These are phyloP conservation scores for Alosa sapidissima DNA, from an alignment of 2,797 vertebrate genomes.

Conservation along the genomic window DNA sequence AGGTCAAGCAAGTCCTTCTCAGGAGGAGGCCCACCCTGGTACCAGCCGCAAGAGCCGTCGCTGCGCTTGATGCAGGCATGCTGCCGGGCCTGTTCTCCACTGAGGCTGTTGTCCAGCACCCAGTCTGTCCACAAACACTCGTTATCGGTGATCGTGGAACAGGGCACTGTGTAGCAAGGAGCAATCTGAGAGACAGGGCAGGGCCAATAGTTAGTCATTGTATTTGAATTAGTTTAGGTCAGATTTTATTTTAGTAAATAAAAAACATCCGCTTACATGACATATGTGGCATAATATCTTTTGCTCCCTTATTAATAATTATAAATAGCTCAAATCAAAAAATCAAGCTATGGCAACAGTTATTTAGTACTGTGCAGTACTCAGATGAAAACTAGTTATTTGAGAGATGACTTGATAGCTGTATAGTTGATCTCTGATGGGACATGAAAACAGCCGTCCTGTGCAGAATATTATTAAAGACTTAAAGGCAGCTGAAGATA, in stretches of 20 bases:
- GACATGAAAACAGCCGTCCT: background rate
- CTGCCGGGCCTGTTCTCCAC: slow-evolving; percentile 84
- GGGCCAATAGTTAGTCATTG: slow-evolving; percentile 28
- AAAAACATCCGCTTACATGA: background rate
- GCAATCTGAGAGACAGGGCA: slow-evolving; percentile 77
- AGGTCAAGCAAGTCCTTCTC: slow-evolving; percentile 86
- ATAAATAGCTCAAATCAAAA: background rate
- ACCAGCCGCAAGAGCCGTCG: slow-evolving; percentile 89
- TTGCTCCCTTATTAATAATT: background rate
- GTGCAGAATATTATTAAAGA: background rate
- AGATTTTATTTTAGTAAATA: background rate
- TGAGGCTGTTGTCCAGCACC: slow-evolving; percentile 82
- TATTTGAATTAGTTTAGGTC: background rate
- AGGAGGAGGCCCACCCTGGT: slow-evolving; percentile 76
- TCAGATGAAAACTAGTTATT: background rate
- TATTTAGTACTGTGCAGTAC: too few relatives aligned
- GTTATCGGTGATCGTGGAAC: slow-evolving; percentile 75
- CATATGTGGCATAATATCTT: background rate
- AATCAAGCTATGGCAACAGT: background rate
- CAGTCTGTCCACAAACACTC: slow-evolving; percentile 93
- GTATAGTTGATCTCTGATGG: background rate
- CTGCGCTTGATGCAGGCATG: slow-evolving; percentile 85
- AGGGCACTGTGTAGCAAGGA: slow-evolving; percentile 82
- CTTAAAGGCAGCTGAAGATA: background rate
- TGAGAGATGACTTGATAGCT: background rate